Base-by-base conservation (phyloP, 2,797 vertebrate species). In the Sebastes miniatus region DNA sequence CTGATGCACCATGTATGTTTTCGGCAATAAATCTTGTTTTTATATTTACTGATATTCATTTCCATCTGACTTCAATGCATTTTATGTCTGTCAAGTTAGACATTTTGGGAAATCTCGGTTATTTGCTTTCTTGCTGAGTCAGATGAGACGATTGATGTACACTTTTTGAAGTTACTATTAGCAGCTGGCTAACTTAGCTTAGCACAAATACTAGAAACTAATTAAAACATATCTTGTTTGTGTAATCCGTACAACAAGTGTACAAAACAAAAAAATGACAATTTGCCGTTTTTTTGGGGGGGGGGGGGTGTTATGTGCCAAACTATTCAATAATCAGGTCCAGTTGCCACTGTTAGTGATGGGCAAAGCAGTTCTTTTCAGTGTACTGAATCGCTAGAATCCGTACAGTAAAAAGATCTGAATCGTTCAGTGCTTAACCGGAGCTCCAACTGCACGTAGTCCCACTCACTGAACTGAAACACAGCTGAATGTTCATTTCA, bases 21-120 rank as follows among this genome's bases (percentile, higher is more conserved):
- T 83, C 73, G 91, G 80, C 76, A 95, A 91, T 93, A 93, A 93
- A 94, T 89, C 34, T 65, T 73, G 83, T 89, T 90, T 89, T 93
- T 88, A 85, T 90, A 87, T 86, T 54, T 75, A 82, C 80, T 73
- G 73, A 82, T 61, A 77, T 75, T 75, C 4, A 68, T 69, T 75
- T 79, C 13, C 10, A 65, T 67, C 69, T 68, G 56, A 74, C 47
- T 81, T 71, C 4, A 61, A 6, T 75, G 50, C 10, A 36, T 74
- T 72, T 67, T 66, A 47, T 66, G 25, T 64, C 18, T 4, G 61
- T 70, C 13, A 16, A 50, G 3, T 16, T 43, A 5, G 2, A 73
- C 2, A n/a, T 24, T 36, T 50, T 61, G 12, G 43, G 25, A 54
- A 57, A 52, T 32, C 5, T 73, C 6, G 3, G 31, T 52, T 52